Base-by-base conservation (phyloP, 2,113 vertebrate species). In the Nibea coibor region DNA sequence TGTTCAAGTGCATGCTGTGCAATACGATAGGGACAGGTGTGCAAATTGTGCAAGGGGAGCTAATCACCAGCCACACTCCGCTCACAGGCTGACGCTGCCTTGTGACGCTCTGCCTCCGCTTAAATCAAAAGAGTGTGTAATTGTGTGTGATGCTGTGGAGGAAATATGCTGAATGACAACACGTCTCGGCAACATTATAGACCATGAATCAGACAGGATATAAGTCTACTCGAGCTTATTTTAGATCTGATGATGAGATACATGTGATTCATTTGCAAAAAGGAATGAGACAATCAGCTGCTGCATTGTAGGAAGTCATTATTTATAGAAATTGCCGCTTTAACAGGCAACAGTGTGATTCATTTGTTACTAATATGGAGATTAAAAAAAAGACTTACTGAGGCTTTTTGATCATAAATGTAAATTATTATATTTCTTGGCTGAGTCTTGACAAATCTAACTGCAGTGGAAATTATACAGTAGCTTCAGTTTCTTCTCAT, bases 31-130 rank as follows among this genome's bases (percentile, higher is more conserved):
- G 69, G 66, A 82, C 72, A 69, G 43, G 78, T 89, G 83, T 85
- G 70, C 47, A 71, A 58, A 74, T 26, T 75, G 57, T 51, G 42
- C 56, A 24, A 24, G 62, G 48, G 65, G 50, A 75, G 61, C 68
- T 87, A 83, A 88, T 89, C 89, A 87, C 71, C 73, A 75, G 45
- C 69, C 61, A 54, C 59, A 45, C 63, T 54, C 39, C 10, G 22
- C 50, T 78, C 63, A 80, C 82, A 74, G 64, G 57, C 78, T 63
- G 78, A 62, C 3, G 10, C 80, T 56, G 51, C 74, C 63, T 70
- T 57, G 7, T 31, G 20, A 74, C 51, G 58, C 58, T 62, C 59
- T 69, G 50, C 51, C 58, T 87, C 45, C 35, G 48, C 45, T 62
- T 69, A 35, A 48, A 15, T 53, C 72, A 50, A 59, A 26, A 84